phyloP scores from a whole-genome alignment of 2,888 invertebrate genomes.

The Cinara cedri region DNA sequence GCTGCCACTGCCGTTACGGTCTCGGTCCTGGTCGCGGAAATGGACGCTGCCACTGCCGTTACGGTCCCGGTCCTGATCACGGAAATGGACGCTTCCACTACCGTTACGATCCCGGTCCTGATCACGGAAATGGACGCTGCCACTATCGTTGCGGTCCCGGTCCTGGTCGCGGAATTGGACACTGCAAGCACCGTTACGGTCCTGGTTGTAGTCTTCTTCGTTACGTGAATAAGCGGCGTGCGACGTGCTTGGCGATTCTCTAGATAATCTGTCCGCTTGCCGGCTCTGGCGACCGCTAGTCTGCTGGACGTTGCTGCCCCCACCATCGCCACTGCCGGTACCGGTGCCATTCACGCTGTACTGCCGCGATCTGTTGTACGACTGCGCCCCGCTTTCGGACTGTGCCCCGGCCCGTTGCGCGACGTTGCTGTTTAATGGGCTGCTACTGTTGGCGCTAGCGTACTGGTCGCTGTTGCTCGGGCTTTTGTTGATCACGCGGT shows the following conservation, averaged over 20 bases:
- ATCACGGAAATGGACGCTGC: no score
- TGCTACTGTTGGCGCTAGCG: constrained; percentile 61
- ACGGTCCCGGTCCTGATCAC: no score
- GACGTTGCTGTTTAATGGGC: constrained; percentile 66
- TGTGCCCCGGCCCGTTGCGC: not conserved
- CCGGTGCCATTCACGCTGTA: constrained; percentile 16
- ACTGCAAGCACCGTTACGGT: no score
- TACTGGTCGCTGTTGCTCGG: not conserved
- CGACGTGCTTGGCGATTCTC: not conserved
- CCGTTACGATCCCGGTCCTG: no score
- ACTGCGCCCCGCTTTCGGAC: not conserved
- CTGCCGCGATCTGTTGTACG: not conserved
- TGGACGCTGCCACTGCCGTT: no score
- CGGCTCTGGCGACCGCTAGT: not conserved
- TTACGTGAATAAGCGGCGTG: not conserved
- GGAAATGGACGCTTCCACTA: no score
- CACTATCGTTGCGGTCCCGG: no score
- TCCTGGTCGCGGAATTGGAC: no score
- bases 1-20: no score
- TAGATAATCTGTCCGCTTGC: not conserved
- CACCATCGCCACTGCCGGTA: not conserved
- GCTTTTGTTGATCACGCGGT: not conserved
- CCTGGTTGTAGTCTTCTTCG: not conserved
- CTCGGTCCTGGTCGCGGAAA: no score
- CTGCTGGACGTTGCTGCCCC: not conserved